These are phyloP conservation scores for Trachurus trachurus DNA, from an alignment of 2,797 vertebrate species.

Conservation along the genomic window DNA sequence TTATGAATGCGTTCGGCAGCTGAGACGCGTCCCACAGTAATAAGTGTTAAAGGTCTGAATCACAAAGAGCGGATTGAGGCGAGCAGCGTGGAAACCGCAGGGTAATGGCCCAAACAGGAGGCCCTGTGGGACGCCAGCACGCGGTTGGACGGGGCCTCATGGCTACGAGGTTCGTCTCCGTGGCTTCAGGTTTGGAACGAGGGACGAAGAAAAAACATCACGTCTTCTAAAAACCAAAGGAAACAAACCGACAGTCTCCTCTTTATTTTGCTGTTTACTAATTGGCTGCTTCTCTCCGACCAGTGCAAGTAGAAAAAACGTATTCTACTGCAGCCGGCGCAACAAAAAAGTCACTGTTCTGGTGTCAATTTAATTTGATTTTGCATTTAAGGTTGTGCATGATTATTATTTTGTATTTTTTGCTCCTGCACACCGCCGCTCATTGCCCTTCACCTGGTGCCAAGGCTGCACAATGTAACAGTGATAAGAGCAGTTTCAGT, in stretches of 20 bases:
- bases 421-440: too few relatives aligned
- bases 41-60: slow-evolving; percentile 44
- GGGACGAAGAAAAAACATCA: slow-evolving; percentile 34
- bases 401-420: too few relatives aligned
- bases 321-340: slow-evolving; percentile 5
- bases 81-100: slow-evolving; percentile 31
- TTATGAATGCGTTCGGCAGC: slow-evolving; percentile 36
- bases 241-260: slow-evolving; percentile 48
- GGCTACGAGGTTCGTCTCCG: slow-evolving; percentile 30
- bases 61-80: slow-evolving; percentile 55
- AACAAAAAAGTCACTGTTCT: slow-evolving; percentile 28
- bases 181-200: slow-evolving; percentile 57
- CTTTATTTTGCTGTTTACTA: slow-evolving; percentile 40
- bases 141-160: slow-evolving; percentile 39
- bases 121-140: slow-evolving; percentile 43
- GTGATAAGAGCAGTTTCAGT: too few relatives aligned
- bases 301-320: slow-evolving; percentile 42
- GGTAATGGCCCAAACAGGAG: slow-evolving; percentile 24
- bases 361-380: not conserved
- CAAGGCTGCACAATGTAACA: too few relatives aligned
- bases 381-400: too few relatives aligned
- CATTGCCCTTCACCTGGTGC: too few relatives aligned
- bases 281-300: slow-evolving; percentile 16
- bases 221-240: slow-evolving; percentile 9
- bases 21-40: slow-evolving; percentile 41